These are phyloP conservation scores for Phlogophora meticulosa DNA, from an alignment of 2,888 invertebrate species.

Conservation along the genomic window DNA sequence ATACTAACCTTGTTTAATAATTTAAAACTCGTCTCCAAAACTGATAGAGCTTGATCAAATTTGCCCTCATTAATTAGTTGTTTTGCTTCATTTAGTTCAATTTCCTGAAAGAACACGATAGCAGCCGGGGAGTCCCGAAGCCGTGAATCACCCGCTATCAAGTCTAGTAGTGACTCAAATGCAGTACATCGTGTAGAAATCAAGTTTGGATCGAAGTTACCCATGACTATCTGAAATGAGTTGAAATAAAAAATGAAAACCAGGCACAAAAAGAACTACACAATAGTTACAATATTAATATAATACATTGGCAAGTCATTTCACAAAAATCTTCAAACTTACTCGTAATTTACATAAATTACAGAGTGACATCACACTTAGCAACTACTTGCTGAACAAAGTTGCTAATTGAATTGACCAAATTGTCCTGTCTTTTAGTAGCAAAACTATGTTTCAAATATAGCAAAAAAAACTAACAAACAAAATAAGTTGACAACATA, in stretches of 20 bases:
- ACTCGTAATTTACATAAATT: slow-evolving; percentile 11
- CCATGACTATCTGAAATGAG: slow-evolving; percentile 90
- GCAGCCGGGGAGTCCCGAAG: slow-evolving; percentile 91
- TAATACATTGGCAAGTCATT: background rate
- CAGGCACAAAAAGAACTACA: background rate
- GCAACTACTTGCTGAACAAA: background rate
- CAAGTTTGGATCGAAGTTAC: slow-evolving; percentile 93
- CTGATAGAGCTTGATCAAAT: slow-evolving; percentile 92
- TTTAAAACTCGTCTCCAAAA: slow-evolving; percentile 93
- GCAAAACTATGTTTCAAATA: background rate
- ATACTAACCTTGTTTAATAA: slow-evolving; percentile 89
- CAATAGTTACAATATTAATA: background rate
- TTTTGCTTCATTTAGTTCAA: slow-evolving; percentile 92
- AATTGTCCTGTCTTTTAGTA: background rate
- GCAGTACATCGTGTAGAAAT: slow-evolving; percentile 92
- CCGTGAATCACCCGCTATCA: slow-evolving; percentile 90
- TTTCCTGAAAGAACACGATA: slow-evolving; percentile 92
- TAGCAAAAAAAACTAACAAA: background rate
- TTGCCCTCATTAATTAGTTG: slow-evolving; percentile 91
- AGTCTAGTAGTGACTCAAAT: slow-evolving; percentile 92
- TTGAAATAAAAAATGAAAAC: background rate
- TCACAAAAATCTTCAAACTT: background rate
- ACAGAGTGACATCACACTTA: slow-evolving; percentile 20
- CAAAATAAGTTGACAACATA: background rate
- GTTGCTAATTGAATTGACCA: slow-evolving; percentile 25